phyloP scores from a whole-genome alignment of 2,113 vertebrate genomes.

The Scatophagus argus region DNA sequence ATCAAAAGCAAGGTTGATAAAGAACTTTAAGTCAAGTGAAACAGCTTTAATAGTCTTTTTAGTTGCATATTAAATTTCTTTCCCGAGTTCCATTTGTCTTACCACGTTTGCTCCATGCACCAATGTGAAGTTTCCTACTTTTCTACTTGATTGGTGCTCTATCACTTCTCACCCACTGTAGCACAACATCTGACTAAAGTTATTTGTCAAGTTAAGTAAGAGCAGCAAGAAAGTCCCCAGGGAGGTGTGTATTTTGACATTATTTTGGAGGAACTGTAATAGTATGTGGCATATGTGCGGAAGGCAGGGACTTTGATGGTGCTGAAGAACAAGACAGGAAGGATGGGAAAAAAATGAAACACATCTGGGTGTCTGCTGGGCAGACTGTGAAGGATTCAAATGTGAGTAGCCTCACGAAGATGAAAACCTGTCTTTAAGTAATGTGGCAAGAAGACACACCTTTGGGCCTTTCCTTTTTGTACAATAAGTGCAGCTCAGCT shows the following conservation, averaged over 20 bases:
- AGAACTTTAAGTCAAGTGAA: too few species aligned
- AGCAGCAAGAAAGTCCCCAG: slow-evolving; percentile 47
- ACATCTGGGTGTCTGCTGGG: slow-evolving; percentile 51
- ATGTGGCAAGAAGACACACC: slow-evolving; percentile 34
- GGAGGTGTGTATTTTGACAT: slow-evolving; percentile 56
- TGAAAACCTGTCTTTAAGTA: slow-evolving; percentile 47
- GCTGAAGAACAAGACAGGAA: slow-evolving; percentile 36
- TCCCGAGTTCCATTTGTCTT: background rate
- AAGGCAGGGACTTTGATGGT: slow-evolving; percentile 53
- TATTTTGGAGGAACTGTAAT: slow-evolving; percentile 60
- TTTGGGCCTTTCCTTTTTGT: slow-evolving; percentile 48
- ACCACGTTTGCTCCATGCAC: background rate
- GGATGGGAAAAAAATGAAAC: slow-evolving; percentile 1
- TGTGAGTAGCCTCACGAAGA: slow-evolving; percentile 27
- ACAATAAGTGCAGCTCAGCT: slow-evolving; percentile 35
- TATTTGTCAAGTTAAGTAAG: slow-evolving; percentile 66
- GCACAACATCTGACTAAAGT: slow-evolving; percentile 59
- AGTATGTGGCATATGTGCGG: slow-evolving; percentile 58
- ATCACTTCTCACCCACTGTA: slow-evolving; percentile 37
- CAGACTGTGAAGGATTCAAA: slow-evolving; percentile 25
- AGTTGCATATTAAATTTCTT: too few species aligned
- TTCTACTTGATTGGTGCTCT: slow-evolving; percentile 37
- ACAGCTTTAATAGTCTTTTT: too few species aligned
- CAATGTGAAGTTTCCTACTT: slow-evolving; percentile 21
- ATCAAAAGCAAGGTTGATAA: too few species aligned